Evolutionary conservation across 2,797 vertebrate genomes (phyloP), one percentile per base, ranked within the genome.

Genomic region (Bryconaethiops microstoma): DNA sequence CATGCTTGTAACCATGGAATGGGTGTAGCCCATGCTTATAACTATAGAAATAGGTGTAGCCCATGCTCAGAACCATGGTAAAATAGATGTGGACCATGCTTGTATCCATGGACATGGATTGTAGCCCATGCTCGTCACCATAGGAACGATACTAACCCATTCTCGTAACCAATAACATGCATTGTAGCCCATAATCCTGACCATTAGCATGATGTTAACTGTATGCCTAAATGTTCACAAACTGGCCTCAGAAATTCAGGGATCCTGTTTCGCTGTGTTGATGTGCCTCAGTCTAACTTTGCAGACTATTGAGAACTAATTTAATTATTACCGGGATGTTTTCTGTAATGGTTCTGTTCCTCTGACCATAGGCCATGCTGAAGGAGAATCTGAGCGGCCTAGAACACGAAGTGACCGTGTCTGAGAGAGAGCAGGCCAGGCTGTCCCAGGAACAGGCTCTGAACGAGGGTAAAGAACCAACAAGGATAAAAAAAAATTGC

Each of bases 321-420:
- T 35, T 35, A 35, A 35, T 35, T 35, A 59, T 59, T 13, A 10
- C 59, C 23, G 21, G 0, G 23, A 14, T 16, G 12, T 63, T 63
- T 29, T 64, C 16, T 17, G 13, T 14, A 70, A 52, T 23, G 69
- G 13, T 5, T 14, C 39, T 65, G 4, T 68, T 57, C 6, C 10
- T 21, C 17, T 50, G 10, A 70, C 57, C 71, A 52, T 40, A 84
- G 85, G 78, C 68, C 16, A 54, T 63, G 57, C 50, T 87, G 67
- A 78, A 74, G n/a, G 60, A 83, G 72, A 85, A 85, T 19, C 2
- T 74, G 29, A 81, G 68, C 2, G 69, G 68, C 65, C 77, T 81
- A 39, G 69, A 78, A 25, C 50, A 25, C 7, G 45, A 64, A 7
- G 67, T 72, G 54, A 42, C 35, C 9, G 4, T 35, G 21, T 65